Evolutionary conservation across 2,888 invertebrate species (phyloP).

Genomic region (Mythimna ferrago): DNA sequence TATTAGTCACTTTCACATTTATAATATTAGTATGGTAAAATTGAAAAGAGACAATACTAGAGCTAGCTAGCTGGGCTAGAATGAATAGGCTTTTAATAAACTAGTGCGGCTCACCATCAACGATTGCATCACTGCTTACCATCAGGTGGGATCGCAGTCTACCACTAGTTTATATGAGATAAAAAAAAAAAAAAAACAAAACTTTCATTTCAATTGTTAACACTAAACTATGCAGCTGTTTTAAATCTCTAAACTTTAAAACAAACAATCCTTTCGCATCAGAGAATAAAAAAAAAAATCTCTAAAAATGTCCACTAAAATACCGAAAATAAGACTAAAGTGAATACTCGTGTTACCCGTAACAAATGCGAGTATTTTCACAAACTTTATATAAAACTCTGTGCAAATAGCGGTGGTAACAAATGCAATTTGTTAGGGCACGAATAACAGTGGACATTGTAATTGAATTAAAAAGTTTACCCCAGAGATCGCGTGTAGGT

Average conservation of each 20-base stretch:
- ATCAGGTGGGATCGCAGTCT: no score
- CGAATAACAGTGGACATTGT: slow-evolving; percentile 62
- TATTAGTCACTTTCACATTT: no score
- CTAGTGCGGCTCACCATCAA: no score
- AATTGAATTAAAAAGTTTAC: slow-evolving; percentile 73
- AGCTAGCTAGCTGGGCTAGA: no score
- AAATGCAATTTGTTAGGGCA: slow-evolving; percentile 64
- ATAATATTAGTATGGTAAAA: no score
- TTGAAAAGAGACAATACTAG: no score
- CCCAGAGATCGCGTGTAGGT: slow-evolving; percentile 50
- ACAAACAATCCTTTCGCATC: background rate
- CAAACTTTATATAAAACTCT: slow-evolving; percentile 42
- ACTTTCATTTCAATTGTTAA: background rate
- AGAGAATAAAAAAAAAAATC: slow-evolving; percentile 11
- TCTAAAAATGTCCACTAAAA: slow-evolving; percentile 13
- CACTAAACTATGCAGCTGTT: background rate
- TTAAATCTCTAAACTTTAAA: background rate
- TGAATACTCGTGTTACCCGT: slow-evolving; percentile 28
- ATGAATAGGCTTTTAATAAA: no score
- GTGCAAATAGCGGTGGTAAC: slow-evolving; percentile 48
- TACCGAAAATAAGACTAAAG: slow-evolving; percentile 19
- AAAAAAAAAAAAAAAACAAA: no score
- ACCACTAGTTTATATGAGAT: no score
- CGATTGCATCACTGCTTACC: no score
- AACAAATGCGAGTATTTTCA: slow-evolving; percentile 29